Conservation (phyloP, 2,888 invertebrate genomes). For the Zootermopsis nevadensis region DNA sequence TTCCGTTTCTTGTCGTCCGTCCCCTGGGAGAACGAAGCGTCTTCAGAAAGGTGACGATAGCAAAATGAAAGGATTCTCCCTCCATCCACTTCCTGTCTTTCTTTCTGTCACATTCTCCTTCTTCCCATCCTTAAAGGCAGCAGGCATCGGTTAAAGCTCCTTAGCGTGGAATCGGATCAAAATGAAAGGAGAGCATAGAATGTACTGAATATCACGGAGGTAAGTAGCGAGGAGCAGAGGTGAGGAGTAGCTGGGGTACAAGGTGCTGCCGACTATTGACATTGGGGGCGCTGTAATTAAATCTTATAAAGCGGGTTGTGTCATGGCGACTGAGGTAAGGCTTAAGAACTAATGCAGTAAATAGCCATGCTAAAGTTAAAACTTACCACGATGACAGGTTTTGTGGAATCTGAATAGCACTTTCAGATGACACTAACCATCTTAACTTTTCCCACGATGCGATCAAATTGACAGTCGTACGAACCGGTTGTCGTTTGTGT, state of each 20-base stretch:
- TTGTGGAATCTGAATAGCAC: too few relatives aligned
- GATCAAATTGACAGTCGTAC: too few relatives aligned
- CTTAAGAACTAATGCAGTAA: too few relatives aligned
- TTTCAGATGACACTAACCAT: too few relatives aligned
- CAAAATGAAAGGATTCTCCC: too few relatives aligned
- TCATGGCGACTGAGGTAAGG: not conserved
- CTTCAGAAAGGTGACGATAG: not conserved
- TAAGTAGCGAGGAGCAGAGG: not conserved
- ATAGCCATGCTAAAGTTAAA: too few relatives aligned
- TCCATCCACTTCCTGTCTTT: too few relatives aligned
- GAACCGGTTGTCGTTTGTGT: too few relatives aligned
- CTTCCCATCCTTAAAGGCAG: too few relatives aligned
- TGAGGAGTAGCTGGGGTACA: not conserved
- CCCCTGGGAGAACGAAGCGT: not conserved
- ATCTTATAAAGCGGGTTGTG: not conserved
- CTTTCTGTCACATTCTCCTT: too few relatives aligned
- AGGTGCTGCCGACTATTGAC: not conserved
- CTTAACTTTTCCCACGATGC: too few relatives aligned
- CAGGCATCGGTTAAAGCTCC: constrained; percentile 46
- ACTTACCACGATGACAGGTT: too few relatives aligned
- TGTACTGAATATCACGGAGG: not conserved
- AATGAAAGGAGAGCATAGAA: constrained; percentile 27
- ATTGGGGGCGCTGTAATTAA: not conserved
- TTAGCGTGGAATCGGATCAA: constrained; percentile 50
- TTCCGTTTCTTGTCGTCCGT: constrained; percentile 1